These are phyloP conservation scores for Euwallacea fornicatus DNA, from an alignment of 1,140 invertebrate genomes.

Conservation along the genomic window DNA sequence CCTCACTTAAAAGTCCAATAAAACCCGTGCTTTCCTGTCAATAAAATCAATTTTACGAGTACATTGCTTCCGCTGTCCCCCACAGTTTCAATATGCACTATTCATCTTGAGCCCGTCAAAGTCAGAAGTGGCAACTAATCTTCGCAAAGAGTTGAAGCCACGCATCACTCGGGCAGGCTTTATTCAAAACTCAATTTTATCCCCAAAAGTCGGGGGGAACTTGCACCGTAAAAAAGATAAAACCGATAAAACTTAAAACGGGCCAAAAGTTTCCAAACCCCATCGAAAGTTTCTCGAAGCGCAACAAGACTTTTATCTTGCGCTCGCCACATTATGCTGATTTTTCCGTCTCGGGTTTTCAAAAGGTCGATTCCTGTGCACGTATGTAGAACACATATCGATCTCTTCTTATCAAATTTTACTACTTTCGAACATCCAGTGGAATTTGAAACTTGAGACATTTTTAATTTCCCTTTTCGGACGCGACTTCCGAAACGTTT, in stretches of 20 bases:
- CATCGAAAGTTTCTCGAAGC: conserved; percentile 35
- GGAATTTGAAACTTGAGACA: neutral
- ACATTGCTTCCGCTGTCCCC: neutral
- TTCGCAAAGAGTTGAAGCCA: conserved; percentile 11
- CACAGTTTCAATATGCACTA: neutral
- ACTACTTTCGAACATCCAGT: neutral
- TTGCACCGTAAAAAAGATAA: conserved; percentile 28
- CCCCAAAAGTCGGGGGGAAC: conserved; percentile 24
- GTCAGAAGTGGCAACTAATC: conserved; percentile 9
- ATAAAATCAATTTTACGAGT: conserved; percentile 3
- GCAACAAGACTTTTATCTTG: conserved; percentile 36
- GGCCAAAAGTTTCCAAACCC: conserved; percentile 27
- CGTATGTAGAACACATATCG: neutral
- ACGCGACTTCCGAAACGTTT: neutral
- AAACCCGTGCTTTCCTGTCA: conserved; percentile 19
- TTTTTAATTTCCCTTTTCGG: neutral
- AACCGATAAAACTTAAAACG: conserved; percentile 35
- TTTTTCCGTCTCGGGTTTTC: conserved; percentile 27
- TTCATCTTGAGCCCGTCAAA: conserved; percentile 7
- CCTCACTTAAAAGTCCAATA: conserved; percentile 14
- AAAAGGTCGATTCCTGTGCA: neutral
- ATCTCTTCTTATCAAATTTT: neutral
- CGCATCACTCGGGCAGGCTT: conserved; percentile 5
- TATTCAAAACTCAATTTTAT: conserved; percentile 34
- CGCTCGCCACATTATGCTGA: conserved; percentile 37